phyloP scores from a whole-genome alignment of 2,888 invertebrate species.

The Salpingus planirostris region DNA sequence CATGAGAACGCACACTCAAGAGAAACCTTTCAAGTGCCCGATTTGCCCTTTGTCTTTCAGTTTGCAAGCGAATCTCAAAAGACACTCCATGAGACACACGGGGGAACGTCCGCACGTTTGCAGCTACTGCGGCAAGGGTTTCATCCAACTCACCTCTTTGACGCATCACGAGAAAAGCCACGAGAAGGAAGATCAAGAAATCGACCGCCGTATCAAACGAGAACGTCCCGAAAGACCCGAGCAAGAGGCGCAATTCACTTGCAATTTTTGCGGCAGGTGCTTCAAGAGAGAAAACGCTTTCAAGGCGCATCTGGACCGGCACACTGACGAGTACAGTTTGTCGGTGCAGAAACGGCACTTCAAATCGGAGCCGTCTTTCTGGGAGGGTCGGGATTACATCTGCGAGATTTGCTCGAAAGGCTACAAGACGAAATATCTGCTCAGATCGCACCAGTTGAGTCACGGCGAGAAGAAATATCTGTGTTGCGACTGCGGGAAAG shows the following conservation, averaged over 20 bases:
- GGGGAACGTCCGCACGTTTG: slow-evolving; percentile 17
- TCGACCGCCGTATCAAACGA: slow-evolving; percentile 8
- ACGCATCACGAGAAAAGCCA: slow-evolving; percentile 9
- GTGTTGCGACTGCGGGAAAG: slow-evolving; percentile 23
- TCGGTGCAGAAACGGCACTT: slow-evolving; percentile 1
- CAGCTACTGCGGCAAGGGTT: slow-evolving; percentile 10
- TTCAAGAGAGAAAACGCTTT: slow-evolving; percentile 14
- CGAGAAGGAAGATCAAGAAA: neutral
- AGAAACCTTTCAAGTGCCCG: slow-evolving; percentile 18
- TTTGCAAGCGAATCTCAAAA: slow-evolving; percentile 18
- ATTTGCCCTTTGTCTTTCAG: slow-evolving; percentile 18
- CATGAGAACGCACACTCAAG: slow-evolving; percentile 17
- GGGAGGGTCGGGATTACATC: no score
- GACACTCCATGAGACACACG: slow-evolving; percentile 21
- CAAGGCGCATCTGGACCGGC: slow-evolving; percentile 16
- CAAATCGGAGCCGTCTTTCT: neutral
- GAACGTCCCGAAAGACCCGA: slow-evolving; percentile 8
- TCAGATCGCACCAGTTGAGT: slow-evolving; percentile 16
- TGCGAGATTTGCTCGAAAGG: slow-evolving; percentile 11
- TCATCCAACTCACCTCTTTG: slow-evolving; percentile 13
- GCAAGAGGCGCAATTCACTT: slow-evolving; percentile 9
- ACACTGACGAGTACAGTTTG: slow-evolving; percentile 3
- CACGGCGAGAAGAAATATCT: slow-evolving; percentile 22
- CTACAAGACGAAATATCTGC: slow-evolving; percentile 16
- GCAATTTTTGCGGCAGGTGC: slow-evolving; percentile 15